A percentile compares a stretch with the other conserved stretches of the same genome.
phyloP scores from a whole-genome alignment of 2,113 vertebrate genomes.

The Burhinus oedicnemus region DNA sequence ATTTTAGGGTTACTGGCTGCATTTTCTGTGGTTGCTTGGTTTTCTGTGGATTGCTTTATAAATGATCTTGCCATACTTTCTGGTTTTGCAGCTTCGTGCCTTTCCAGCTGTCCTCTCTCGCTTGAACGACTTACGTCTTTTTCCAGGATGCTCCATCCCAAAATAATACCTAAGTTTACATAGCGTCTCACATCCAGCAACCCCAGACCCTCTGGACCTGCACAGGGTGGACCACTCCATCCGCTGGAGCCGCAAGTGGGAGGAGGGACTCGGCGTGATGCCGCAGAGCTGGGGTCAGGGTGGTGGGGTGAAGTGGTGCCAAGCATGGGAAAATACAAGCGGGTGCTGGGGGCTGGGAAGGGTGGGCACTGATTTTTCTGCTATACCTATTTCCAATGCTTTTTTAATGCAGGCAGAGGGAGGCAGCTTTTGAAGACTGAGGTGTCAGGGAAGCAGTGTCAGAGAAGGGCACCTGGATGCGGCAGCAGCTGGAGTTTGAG shows the following conservation, averaged over 20 bases:
- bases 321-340: background rate
- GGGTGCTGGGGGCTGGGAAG: background rate
- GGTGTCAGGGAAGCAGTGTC: background rate
- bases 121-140: background rate
- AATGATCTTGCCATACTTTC: background rate
- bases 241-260: fast-evolving
- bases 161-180: background rate
- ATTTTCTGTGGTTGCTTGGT: background rate
- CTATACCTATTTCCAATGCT: background rate
- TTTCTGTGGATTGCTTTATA: background rate
- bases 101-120: background rate
- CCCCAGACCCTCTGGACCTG: background rate
- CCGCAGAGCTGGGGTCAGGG: background rate
- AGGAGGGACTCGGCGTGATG: background rate
- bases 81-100: background rate
- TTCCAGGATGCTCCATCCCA: background rate
- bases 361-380: background rate
- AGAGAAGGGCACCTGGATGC: no score
- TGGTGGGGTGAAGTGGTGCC: background rate
- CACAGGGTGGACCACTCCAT: background rate
- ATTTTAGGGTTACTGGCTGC: background rate
- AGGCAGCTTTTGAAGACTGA: background rate
- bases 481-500: background rate
- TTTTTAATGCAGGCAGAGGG: background rate
- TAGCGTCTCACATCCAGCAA: background rate